phyloP scores from a whole-genome alignment of 2,797 vertebrate species.

The Notamacropus eugenii region DNA sequence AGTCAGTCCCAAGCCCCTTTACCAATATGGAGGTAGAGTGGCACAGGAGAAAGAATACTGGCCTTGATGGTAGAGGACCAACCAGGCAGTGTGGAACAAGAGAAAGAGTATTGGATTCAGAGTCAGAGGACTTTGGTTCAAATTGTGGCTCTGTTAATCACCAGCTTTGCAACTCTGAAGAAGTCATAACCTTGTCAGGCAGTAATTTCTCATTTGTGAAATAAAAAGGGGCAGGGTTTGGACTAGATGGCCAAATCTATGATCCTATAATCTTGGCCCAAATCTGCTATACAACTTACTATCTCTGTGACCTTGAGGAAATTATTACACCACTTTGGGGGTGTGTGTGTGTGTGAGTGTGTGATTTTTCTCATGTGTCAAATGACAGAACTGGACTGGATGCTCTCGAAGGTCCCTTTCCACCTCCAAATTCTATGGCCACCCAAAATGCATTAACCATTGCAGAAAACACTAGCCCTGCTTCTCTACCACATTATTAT shows the following conservation, averaged over 20 bases:
- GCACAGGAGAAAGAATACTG: background rate
- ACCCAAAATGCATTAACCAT: background rate
- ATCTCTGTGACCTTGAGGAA: background rate
- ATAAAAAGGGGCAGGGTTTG: background rate
- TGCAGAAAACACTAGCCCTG: background rate
- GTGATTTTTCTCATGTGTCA: background rate
- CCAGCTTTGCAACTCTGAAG: background rate
- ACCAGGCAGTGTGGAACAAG: background rate
- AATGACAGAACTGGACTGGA: background rate
- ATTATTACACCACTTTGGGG: background rate
- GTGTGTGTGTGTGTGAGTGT: too few species aligned
- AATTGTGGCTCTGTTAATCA: background rate
- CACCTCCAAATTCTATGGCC: background rate
- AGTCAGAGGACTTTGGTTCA: background rate
- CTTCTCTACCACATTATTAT: conserved; percentile 28
- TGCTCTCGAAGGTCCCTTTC: background rate
- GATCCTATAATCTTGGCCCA: background rate
- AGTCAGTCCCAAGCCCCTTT: conserved; percentile 25
- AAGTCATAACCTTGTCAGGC: background rate
- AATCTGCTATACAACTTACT: background rate
- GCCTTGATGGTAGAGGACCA: background rate
- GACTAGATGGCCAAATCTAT: background rate
- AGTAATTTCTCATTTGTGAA: background rate
- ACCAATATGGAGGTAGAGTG: background rate
- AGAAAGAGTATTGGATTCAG: background rate